Conservation (phyloP, 2,888 invertebrate genomes). For the Saturnia pavonia region DNA sequence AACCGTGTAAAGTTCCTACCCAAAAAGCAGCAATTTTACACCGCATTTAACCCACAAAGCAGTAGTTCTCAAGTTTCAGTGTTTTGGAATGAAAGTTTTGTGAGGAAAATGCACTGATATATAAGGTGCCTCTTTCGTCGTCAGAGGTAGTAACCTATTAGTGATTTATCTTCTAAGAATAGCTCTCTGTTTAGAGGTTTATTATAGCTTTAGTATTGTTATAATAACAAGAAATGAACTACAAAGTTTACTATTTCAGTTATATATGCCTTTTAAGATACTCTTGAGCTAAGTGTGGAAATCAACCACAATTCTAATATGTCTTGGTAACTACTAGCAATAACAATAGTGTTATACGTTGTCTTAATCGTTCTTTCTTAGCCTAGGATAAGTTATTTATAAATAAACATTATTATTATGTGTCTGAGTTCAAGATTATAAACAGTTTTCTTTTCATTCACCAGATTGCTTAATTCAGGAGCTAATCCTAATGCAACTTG, state of each 20-base stretch:
- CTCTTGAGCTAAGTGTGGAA: no score
- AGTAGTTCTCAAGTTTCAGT: neutral
- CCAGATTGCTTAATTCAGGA: conserved; percentile 68
- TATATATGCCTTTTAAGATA: neutral
- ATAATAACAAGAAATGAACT: neutral
- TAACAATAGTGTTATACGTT: no score
- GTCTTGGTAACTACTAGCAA: no score
- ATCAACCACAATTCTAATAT: no score
- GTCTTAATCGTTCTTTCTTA: no score
- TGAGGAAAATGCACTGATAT: neutral
- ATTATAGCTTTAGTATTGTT: neutral
- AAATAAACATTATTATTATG: neutral
- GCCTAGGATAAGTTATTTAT: no score
- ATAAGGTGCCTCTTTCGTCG: neutral
- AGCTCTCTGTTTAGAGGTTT: no score
- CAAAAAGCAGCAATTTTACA: neutral
- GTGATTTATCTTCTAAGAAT: no score
- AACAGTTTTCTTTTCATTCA: neutral
- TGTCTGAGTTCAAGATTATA: neutral
- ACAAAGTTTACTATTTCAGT: neutral
- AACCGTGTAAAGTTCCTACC: neutral
- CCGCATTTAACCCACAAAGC: neutral
- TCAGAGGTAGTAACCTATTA: neutral
- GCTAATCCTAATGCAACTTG: conserved; percentile 79
- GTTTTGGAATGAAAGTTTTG: no score